phyloP scores from a whole-genome alignment of 2,113 vertebrate genomes.

The Paracanthobrama guichenoti region DNA sequence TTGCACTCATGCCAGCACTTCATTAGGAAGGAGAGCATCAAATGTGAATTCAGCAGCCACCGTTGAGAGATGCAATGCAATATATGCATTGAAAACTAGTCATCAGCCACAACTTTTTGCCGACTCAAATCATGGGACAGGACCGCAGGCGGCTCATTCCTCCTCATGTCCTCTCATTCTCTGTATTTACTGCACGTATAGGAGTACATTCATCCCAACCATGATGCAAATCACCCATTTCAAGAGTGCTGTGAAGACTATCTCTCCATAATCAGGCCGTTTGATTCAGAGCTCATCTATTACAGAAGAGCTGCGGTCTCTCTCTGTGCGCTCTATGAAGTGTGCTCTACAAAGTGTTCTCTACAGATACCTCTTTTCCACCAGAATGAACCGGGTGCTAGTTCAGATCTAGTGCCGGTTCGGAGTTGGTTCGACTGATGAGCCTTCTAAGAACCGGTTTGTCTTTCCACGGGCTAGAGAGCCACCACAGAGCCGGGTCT shows the following conservation, averaged over 20 bases:
- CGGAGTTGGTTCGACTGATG: too few relatives aligned
- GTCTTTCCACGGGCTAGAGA: too few relatives aligned
- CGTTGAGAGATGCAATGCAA: constrained; percentile 1
- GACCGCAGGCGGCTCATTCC: too few relatives aligned
- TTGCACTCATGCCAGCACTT: constrained; percentile 25
- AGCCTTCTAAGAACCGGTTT: too few relatives aligned
- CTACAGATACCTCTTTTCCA: too few relatives aligned
- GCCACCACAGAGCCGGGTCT: too few relatives aligned
- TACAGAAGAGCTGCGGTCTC: neutral
- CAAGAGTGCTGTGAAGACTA: neutral
- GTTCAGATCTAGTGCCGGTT: too few relatives aligned
- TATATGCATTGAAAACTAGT: constrained; percentile 3
- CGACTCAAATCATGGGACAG: neutral
- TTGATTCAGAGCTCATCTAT: neutral
- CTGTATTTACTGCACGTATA: constrained; percentile 5
- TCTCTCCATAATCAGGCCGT: constrained; percentile 18
- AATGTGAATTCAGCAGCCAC: neutral
- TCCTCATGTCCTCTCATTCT: neutral
- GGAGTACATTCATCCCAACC: constrained; percentile 2
- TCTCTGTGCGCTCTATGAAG: neutral
- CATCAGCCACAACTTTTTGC: neutral
- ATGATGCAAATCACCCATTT: constrained; percentile 21
- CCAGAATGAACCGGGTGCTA: too few relatives aligned
- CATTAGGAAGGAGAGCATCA: constrained; percentile 29
- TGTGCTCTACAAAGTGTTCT: too few relatives aligned